These are phyloP conservation scores for Cephus sareptanus DNA, from an alignment of 2,888 invertebrate species.

Conservation along the genomic window DNA sequence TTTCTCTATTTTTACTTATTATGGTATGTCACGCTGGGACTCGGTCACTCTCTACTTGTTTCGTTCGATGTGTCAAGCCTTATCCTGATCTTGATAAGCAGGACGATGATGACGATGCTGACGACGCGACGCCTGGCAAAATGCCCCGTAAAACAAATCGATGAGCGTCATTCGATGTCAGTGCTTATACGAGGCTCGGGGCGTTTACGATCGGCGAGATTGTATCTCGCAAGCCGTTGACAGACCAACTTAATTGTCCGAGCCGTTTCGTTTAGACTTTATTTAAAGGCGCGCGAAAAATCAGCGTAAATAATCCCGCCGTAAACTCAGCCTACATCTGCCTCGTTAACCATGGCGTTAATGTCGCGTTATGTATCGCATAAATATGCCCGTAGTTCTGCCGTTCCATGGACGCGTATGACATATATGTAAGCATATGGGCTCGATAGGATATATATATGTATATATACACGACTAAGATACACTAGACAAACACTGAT, in stretches of 20 bases:
- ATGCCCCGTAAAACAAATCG: constrained; percentile 46
- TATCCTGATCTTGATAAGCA: not conserved
- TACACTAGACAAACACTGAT: not conserved
- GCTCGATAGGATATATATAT: not conserved
- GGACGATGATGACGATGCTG: not conserved
- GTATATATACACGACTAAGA: not conserved
- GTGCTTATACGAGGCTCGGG: constrained; percentile 2
- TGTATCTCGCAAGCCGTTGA: constrained; percentile 42
- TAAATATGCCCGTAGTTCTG: constrained; percentile 10
- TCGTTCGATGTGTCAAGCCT: not conserved
- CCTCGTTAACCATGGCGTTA: constrained; percentile 32
- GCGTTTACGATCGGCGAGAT: constrained; percentile 30
- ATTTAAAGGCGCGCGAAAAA: constrained; percentile 30
- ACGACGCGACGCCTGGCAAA: not conserved
- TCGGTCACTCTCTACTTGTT: not conserved
- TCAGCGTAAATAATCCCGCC: constrained; percentile 28
- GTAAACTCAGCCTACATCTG: constrained; percentile 19
- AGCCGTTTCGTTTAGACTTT: constrained; percentile 31
- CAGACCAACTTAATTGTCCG: constrained; percentile 44
- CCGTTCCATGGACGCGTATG: not conserved
- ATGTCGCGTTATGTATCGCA: constrained; percentile 26
- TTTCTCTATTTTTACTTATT: not conserved
- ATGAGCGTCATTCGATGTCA: constrained; percentile 37
- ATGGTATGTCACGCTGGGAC: not conserved
- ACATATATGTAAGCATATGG: not conserved